Evolutionary conservation across 2,113 vertebrate species (phyloP), one percentile per base, ranked within the genome.

Genomic region (Mus pahari): DNA sequence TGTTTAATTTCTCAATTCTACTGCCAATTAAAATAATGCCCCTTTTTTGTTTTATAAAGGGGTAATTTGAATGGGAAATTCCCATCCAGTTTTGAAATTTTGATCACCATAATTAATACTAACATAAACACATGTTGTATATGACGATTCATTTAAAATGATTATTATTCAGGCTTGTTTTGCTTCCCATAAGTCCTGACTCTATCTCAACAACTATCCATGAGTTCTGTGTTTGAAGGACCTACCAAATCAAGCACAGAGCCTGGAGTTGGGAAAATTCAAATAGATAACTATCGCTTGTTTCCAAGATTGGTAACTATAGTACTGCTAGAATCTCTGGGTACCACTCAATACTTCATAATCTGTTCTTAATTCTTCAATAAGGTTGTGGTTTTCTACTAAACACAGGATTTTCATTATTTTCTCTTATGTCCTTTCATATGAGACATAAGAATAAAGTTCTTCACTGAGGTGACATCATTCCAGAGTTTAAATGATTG

Each of bases 61-160:
- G 79, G 14, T 77, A 6, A 39, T 89, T 94, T 83, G 36, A 86
- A 66, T 82, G n/a, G 93, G n/a, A 89, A 66, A 55, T 82, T 16
- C 8, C 42, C 28, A 36, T 58, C 4, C 45, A 84, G 22, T 88
- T 7, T 17, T 58, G n/a, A 96, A 86, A 31, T 3, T 89, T 13
- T 81, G 42, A 2, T 75, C 42, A 70, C 58, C 10, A 71, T 31
- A 82, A 74, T 64, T 86, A 64, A 64, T 91, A 62, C 53, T 94
- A 88, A 62, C 12, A 71, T 53, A 74, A 55, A 50, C 75, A 7
- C 3, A 36, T 75, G 3, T 42, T 89, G 1, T 55, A 31, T 58
- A n/a, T 19, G n/a, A 36, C 17, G 48, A 55, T 58, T 84, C 26
- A 36, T 19, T 5, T 36, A n/a, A 53, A 3, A 70, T 42, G 91